Base-by-base conservation (phyloP, 2,888 invertebrate species). In the Agonopterix subpropinquella region DNA sequence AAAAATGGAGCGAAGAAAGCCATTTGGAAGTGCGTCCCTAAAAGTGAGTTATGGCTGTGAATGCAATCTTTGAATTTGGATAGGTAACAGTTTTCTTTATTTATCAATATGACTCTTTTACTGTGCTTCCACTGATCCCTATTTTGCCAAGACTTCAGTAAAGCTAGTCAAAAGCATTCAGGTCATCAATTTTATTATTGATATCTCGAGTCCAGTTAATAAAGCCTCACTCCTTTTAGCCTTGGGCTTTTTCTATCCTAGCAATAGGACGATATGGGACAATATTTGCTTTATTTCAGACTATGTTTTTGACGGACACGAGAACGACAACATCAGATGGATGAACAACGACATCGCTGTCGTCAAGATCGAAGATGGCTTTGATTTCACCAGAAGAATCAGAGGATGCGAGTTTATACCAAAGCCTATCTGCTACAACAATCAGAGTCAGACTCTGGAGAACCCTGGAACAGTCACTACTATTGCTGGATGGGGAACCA, bases 341-440 rank as follows among this genome's bases (percentile, higher is more conserved):
- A 82, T 86, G 85, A 82, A 80, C 67, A 83, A 85, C 50, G 85
- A 86, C 53, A 83, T 86, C 5, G 85, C 85, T 0, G 66, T 86
- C 0, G 82, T 85, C 0, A 85, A 81, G 48, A 62, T 84, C 0
- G 85, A 85, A 50, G 83, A 80, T 13, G 80, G 80, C 0, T 86
- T 86, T 43, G 82, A 85, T 48, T 85, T 85, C 51, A 72, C 64
- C 1, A 61, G 82, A 18, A 65, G 77, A 9, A 67, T 84, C 2
- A 63, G 69, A 43, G 85, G 85, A 2, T 86, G 85, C 47, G 84
- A 84, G 28, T 84, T 82, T 42, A 54, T 80, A 1, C 85, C 85
- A 0, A 80, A 76, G 36, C 83, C 83, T 0, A 65, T 86, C 36
- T 72, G 76, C 53, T 84, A 78, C 51, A 86, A 86, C 55, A 85